Conservation (phyloP, 2,113 vertebrate species). For the Pelecanus crispus region DNA sequence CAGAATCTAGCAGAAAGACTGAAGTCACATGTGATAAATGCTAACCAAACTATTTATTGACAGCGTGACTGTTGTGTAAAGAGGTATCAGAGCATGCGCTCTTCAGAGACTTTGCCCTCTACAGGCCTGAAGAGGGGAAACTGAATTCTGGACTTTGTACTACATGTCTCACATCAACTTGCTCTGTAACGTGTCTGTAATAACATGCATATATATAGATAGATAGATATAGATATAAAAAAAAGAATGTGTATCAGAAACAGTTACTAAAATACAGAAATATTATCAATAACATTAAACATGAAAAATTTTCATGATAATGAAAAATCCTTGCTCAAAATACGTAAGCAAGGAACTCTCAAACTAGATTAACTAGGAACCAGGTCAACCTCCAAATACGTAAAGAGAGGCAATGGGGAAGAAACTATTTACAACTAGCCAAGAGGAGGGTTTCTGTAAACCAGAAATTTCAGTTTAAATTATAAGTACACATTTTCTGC, state of each 20-base stretch:
- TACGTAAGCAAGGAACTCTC: not conserved
- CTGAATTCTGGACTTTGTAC: not conserved
- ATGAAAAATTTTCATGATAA: not conserved
- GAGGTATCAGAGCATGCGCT: not conserved
- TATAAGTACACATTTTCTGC: not conserved
- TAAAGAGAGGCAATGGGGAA: not conserved
- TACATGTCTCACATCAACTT: fast-evolving
- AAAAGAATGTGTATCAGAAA: not conserved
- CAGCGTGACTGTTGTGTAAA: not conserved
- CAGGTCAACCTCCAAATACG: not conserved
- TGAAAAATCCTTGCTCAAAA: not conserved
- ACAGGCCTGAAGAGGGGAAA: not conserved
- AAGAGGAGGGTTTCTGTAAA: not conserved
- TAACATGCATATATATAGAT: not conserved
- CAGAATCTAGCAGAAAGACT: not conserved
- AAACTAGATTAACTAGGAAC: not conserved
- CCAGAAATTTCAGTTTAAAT: not conserved
- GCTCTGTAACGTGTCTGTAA: not conserved
- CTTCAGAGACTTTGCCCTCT: not conserved
- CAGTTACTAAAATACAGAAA: not conserved
- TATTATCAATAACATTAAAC: not conserved
- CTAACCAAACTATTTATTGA: not conserved
- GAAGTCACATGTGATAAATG: not conserved
- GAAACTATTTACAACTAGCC: not conserved
- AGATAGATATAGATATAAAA: no score